Percentiles rank a stretch among this genome's conserved stretches.
Conservation (phyloP, 2,888 invertebrate species). For the Microctonus aethiopoides region DNA sequence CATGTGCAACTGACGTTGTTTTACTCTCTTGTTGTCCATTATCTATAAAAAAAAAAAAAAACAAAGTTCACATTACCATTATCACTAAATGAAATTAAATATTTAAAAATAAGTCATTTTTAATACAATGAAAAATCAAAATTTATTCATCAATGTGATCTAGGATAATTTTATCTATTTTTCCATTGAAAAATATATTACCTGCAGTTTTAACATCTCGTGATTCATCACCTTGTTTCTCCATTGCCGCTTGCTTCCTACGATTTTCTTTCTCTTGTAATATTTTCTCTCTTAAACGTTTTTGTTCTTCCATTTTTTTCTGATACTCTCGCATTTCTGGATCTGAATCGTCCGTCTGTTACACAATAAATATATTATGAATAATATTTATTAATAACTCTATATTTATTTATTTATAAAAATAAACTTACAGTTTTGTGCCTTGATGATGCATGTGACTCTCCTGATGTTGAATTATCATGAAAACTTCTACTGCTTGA, state of each 20-base stretch:
- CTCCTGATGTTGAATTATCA: conserved; percentile 56
- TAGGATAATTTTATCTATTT: conserved; percentile 10
- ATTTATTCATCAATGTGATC: neutral
- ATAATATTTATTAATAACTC: too few relatives aligned
- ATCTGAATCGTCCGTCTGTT: conserved; percentile 57
- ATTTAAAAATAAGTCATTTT: neutral
- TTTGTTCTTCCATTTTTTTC: conserved; percentile 68
- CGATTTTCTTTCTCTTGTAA: conserved; percentile 67
- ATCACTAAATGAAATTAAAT: too few relatives aligned
- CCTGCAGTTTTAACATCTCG: conserved; percentile 48
- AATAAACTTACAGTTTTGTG: conserved; percentile 34
- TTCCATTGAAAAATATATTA: conserved; percentile 34
- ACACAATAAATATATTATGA: neutral
- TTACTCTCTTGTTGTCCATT: conserved; percentile 49
- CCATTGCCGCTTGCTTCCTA: conserved; percentile 64
- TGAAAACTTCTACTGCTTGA: conserved; percentile 54
- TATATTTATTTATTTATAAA: neutral
- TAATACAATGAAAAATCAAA: neutral
- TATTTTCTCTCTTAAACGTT: conserved; percentile 66
- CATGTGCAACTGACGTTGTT: conserved; percentile 44
- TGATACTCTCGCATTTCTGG: conserved; percentile 67
- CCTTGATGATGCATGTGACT: conserved; percentile 35
- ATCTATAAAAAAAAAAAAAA: conserved; percentile 43
- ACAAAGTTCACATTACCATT: neutral
- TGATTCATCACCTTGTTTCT: conserved; percentile 55